phyloP scores from a whole-genome alignment of 1,140 invertebrate genomes.

The Conopomorpha cramerella region DNA sequence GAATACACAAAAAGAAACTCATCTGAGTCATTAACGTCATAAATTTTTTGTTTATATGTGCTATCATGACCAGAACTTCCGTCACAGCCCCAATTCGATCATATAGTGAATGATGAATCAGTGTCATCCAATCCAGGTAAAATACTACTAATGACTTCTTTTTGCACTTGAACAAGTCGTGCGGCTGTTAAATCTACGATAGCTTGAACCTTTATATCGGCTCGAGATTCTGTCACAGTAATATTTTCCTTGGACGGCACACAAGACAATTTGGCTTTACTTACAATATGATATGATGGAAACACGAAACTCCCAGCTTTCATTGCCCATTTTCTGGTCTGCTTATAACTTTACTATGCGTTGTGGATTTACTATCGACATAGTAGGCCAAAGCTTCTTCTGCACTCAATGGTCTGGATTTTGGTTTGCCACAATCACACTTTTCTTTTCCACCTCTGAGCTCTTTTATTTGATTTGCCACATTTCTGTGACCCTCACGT shows the following conservation, averaged over 20 bases:
- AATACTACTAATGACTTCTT: constrained; percentile 22
- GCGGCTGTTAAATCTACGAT: constrained; percentile 10
- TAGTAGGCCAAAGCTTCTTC: constrained; percentile 10
- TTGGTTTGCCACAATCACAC: too few relatives aligned
- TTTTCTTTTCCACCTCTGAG: too few relatives aligned
- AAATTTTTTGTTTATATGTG: constrained; percentile 12
- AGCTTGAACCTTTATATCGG: constrained; percentile 11
- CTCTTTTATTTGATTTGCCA: too few relatives aligned
- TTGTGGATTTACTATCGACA: constrained; percentile 9
- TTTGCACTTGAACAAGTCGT: constrained; percentile 8
- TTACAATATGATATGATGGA: constrained; percentile 1
- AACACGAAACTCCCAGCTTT: neutral
- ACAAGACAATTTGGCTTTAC: constrained; percentile 6
- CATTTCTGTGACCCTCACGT: too few relatives aligned
- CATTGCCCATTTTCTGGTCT: constrained; percentile 6
- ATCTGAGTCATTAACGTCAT: constrained; percentile 1
- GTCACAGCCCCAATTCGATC: constrained; percentile 12
- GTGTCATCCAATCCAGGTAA: too few relatives aligned
- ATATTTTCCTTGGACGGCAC: constrained; percentile 6
- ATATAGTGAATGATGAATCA: neutral
- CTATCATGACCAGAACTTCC: constrained; percentile 6
- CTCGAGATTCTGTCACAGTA: constrained; percentile 7
- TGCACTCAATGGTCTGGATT: too few relatives aligned
- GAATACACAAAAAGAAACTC: constrained; percentile 9
- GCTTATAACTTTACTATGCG: constrained; percentile 6